Percentiles rank a stretch among this genome's conserved stretches.
Evolutionary conservation across 2,888 invertebrate species (phyloP).

Genomic region (Drosophila prostipennis): DNA sequence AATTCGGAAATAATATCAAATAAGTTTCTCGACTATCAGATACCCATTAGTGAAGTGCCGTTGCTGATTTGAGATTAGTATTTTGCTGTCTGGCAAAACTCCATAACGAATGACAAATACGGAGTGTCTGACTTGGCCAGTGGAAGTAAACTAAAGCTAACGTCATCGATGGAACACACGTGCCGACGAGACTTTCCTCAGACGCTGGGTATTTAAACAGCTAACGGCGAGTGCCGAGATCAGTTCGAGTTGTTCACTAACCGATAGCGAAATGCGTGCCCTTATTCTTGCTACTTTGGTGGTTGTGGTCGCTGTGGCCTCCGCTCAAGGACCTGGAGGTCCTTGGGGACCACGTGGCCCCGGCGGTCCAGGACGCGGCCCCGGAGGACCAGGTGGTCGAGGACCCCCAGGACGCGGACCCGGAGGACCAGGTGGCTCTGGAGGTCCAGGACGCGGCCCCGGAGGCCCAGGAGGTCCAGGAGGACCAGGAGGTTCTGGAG

Average conservation of each 20-base stretch:
- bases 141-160: conserved; percentile 4
- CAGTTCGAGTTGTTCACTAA: conserved; percentile 29
- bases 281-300: conserved; percentile 25
- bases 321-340: conserved; percentile 36
- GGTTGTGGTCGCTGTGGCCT: conserved; percentile 29
- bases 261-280: conserved; percentile 24
- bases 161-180: conserved; percentile 36
- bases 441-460: conserved; percentile 8
- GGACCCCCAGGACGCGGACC: conserved; percentile 5
- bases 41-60: too few relatives aligned
- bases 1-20: too few relatives aligned
- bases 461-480: conserved; percentile 4
- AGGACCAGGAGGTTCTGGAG: neutral
- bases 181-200: conserved; percentile 3
- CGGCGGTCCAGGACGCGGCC: neutral
- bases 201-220: conserved; percentile 30
- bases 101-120: too few relatives aligned
- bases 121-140: conserved; percentile 3
- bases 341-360: conserved; percentile 19
- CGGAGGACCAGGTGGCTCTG: conserved; percentile 3
- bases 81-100: neutral
- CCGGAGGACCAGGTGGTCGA: conserved; percentile 2
- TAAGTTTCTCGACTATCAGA: too few relatives aligned
- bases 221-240: conserved; percentile 1
- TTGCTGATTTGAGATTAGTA: too few relatives aligned